Evolutionary conservation across 2,888 invertebrate genomes (phyloP).

Genomic region (Cephalotes varians): DNA sequence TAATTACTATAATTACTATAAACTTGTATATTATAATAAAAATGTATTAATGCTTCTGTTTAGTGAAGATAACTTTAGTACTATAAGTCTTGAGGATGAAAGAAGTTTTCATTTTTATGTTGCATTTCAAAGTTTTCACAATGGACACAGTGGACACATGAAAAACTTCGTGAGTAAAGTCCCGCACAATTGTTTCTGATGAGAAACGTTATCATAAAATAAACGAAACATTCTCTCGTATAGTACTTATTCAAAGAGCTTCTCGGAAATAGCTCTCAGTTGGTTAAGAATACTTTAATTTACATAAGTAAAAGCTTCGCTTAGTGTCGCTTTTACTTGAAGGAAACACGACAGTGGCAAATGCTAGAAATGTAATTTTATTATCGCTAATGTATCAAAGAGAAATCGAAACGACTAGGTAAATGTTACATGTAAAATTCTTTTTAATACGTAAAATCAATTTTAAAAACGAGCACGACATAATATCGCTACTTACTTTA

Average conservation of each 20-base stretch:
- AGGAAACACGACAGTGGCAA: conserved; percentile 60
- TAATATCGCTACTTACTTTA: background rate
- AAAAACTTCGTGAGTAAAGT: conserved; percentile 10
- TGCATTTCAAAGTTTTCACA: conserved; percentile 5
- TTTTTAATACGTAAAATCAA: background rate
- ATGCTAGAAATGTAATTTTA: conserved; percentile 72
- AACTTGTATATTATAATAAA: background rate
- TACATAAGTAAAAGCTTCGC: conserved; percentile 77
- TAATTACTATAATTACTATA: background rate
- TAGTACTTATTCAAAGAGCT: conserved; percentile 19
- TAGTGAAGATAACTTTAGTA: background rate
- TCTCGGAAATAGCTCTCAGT: conserved; percentile 40
- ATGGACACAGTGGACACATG: background rate
- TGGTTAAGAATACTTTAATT: conserved; percentile 67
- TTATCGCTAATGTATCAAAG: conserved; percentile 69
- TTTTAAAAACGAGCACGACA: background rate
- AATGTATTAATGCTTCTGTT: background rate
- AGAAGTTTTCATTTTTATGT: background rate
- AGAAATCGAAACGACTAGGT: conserved; percentile 28
- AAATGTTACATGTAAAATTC: conserved; percentile 1
- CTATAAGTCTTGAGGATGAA: background rate
- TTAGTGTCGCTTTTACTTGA: conserved; percentile 38
- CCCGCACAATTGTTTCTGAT: conserved; percentile 22
- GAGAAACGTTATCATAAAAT: conserved; percentile 27
- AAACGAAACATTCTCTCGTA: conserved; percentile 15